Percentiles rank a stretch among this genome's conserved stretches.
Evolutionary conservation across 2,888 invertebrate genomes (phyloP).

Genomic region (Microctonus hyperodae): DNA sequence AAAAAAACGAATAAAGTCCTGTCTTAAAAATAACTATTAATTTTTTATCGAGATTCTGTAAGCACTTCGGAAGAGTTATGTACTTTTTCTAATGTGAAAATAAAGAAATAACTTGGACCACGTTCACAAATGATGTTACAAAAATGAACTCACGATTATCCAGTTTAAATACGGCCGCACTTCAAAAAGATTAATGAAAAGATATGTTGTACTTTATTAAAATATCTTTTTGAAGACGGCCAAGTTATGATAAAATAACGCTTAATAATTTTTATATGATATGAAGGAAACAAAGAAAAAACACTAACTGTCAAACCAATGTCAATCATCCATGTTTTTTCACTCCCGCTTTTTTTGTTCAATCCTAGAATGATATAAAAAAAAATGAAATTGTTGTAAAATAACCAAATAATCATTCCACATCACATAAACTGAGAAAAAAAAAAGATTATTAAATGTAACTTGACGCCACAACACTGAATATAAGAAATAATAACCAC

Average conservation of each 20-base stretch:
- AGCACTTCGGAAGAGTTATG: background rate
- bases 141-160: constrained; percentile 43
- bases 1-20: background rate
- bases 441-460: background rate
- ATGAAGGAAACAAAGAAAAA: background rate
- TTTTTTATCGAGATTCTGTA: background rate
- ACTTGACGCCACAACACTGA: background rate
- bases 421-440: background rate
- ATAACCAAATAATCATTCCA: background rate
- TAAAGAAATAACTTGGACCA: constrained; percentile 44
- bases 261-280: background rate
- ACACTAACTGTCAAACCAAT: constrained; percentile 38
- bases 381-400: background rate
- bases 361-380: background rate
- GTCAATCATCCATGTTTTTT: background rate
- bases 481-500: background rate
- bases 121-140: constrained; percentile 42
- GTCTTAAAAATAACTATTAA: background rate
- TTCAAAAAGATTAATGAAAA: constrained; percentile 43
- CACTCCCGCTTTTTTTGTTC: background rate
- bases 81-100: constrained; percentile 3
- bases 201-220: background rate
- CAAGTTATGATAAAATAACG: background rate
- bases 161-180: constrained; percentile 53
- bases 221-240: constrained; percentile 51